These are phyloP conservation scores for Pipra filicauda DNA, from an alignment of 2,113 vertebrate species.

Conservation along the genomic window DNA sequence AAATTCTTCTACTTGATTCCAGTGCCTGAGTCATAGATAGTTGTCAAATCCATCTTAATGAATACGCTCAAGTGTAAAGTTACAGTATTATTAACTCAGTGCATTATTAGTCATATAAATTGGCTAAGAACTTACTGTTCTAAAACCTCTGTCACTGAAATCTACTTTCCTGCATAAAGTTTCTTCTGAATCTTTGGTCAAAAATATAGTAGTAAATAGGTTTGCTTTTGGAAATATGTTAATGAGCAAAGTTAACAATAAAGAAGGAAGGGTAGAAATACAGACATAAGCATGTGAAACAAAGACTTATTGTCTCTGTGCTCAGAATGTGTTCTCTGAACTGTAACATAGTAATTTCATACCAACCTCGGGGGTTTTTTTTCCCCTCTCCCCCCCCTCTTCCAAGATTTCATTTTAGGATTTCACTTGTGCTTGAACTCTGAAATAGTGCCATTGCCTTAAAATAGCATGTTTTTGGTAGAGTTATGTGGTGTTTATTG, in stretches of 20 bases:
- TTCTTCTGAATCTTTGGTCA: neutral
- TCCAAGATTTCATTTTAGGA: neutral
- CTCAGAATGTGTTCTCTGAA: neutral
- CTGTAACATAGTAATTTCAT: neutral
- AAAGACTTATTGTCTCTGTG: neutral
- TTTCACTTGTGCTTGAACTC: neutral
- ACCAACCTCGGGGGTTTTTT: neutral
- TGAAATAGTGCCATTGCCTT: neutral
- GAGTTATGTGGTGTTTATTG: neutral
- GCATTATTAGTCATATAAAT: neutral
- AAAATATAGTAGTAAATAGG: neutral
- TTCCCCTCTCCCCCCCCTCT: fast-evolving
- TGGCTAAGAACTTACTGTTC: neutral
- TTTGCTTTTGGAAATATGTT: neutral
- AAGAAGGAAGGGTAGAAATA: neutral
- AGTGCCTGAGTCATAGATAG: neutral
- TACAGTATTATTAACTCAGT: neutral
- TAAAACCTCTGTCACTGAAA: neutral
- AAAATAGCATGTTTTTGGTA: neutral
- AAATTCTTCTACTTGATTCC: neutral
- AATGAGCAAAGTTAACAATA: neutral
- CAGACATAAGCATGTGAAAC: neutral
- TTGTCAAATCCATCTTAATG: neutral
- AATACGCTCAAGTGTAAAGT: neutral
- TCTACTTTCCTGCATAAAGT: neutral